Conservation (phyloP, 2,113 vertebrate genomes). For the Clupea harengus region DNA sequence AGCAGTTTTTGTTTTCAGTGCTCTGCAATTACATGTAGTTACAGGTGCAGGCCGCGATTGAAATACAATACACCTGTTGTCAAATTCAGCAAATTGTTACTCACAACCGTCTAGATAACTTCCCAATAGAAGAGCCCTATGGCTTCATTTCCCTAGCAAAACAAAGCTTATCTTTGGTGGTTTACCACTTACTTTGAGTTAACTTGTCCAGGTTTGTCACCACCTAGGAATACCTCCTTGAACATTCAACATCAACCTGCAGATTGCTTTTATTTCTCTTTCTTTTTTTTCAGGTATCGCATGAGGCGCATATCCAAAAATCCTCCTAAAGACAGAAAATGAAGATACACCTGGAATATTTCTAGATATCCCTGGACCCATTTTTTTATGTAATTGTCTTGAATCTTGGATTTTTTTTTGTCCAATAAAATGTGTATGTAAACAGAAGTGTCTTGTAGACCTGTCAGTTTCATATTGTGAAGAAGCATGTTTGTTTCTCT, state of each 20-base stretch:
- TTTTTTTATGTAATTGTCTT: background rate
- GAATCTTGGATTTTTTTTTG: background rate
- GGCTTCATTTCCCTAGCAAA: too few relatives aligned
- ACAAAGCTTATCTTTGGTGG: too few relatives aligned
- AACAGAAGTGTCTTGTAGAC: background rate
- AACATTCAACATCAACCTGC: background rate
- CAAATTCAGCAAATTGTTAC: too few relatives aligned
- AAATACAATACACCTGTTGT: too few relatives aligned
- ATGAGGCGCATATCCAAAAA: conserved; percentile 51
- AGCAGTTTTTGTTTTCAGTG: background rate
- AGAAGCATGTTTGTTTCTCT: background rate
- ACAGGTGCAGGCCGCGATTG: background rate
- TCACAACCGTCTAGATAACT: too few relatives aligned
- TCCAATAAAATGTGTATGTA: background rate
- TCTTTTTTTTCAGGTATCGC: conserved; percentile 57
- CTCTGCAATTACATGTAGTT: background rate
- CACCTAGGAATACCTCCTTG: background rate
- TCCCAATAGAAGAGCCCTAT: too few relatives aligned
- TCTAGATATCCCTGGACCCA: background rate
- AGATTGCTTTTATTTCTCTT: background rate
- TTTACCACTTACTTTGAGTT: background rate
- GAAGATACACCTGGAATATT: background rate
- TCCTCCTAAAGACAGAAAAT: conserved; percentile 57
- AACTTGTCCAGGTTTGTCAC: background rate
- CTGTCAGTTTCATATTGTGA: background rate